Percentiles rank a stretch among this genome's conserved stretches.
phyloP scores from a whole-genome alignment of 2,797 vertebrate species.

The Peromyscus attwateri region DNA sequence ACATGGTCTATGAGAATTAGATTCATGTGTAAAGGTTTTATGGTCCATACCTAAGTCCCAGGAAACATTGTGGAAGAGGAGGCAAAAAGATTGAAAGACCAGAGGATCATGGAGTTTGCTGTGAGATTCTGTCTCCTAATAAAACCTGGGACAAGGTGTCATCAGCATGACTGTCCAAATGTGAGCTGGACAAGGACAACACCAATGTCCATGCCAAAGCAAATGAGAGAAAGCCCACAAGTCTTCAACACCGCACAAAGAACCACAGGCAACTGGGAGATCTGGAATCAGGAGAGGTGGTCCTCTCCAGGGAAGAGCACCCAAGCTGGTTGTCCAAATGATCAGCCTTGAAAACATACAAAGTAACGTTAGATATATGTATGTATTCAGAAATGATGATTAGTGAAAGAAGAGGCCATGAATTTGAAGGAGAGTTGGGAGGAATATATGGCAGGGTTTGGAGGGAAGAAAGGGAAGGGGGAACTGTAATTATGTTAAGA shows the following conservation, averaged over 20 bases:
- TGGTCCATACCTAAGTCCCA: constrained; percentile 50
- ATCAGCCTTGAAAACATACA: neutral
- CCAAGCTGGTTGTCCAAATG: too few relatives aligned
- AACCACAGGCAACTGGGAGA: neutral
- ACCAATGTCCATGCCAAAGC: neutral
- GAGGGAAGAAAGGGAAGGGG: neutral
- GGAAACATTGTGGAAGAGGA: neutral
- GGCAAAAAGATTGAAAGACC: neutral
- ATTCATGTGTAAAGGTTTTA: constrained; percentile 76
- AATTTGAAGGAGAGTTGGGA: neutral
- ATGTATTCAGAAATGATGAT: neutral
- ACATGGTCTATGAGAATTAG: constrained; percentile 73
- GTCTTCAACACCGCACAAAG: neutral
- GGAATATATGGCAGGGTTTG: neutral
- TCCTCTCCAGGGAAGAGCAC: too few relatives aligned
- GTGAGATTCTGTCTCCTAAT: neutral
- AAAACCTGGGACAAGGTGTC: neutral
- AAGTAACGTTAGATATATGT: too few relatives aligned
- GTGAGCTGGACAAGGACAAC: too few relatives aligned
- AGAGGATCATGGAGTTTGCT: neutral
- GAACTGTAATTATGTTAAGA: neutral
- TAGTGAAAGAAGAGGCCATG: neutral
- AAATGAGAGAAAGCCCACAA: neutral
- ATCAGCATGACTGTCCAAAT: neutral
- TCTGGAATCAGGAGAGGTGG: too few relatives aligned